These are phyloP conservation scores for Eira barbara DNA, from an alignment of 2,113 vertebrate species.

Conservation along the genomic window DNA sequence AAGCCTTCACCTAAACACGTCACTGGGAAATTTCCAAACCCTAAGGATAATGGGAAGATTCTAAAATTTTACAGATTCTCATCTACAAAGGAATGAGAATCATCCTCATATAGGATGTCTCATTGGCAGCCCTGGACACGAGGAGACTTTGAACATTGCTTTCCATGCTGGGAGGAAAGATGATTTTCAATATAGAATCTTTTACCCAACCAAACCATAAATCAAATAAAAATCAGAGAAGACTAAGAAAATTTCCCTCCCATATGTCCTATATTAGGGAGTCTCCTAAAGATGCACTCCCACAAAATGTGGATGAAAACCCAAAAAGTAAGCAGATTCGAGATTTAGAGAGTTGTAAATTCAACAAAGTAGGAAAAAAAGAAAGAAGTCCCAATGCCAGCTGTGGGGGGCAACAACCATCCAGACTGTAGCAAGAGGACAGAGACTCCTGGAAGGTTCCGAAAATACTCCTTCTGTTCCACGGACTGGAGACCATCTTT, in stretches of 20 bases:
- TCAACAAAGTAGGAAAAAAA: neutral
- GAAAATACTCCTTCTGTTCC: neutral
- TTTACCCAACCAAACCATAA: conserved; percentile 5
- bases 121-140: neutral
- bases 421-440: neutral
- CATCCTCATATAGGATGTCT: neutral
- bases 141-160: neutral
- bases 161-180: neutral
- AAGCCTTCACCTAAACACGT: neutral
- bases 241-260: neutral
- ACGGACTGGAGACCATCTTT: neutral
- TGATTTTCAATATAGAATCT: neutral
- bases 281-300: neutral
- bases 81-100: neutral
- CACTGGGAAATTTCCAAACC: neutral
- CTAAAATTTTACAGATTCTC: neutral
- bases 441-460: neutral
- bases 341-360: neutral
- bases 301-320: neutral
- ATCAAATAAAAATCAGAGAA: neutral
- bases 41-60: neutral
- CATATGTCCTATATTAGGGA: neutral
- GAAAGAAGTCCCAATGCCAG: neutral
- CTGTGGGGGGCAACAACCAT: neutral
- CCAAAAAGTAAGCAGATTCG: neutral